Evolutionary conservation across 2,888 invertebrate species (phyloP).

Genomic region (Napeogenes sylphis): DNA sequence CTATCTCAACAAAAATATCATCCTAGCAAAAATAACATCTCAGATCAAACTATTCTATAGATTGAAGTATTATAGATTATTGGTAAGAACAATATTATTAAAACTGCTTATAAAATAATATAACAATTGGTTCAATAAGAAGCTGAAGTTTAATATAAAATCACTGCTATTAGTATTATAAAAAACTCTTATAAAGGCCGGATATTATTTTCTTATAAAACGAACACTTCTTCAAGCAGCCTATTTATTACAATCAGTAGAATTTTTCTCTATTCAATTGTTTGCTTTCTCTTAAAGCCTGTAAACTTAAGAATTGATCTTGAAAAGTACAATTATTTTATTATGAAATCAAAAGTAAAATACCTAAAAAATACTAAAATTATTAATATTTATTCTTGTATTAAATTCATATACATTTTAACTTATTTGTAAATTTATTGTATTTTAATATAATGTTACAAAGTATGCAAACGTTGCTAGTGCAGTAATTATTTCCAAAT

Average conservation of each 20-base stretch:
- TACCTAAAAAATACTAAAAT: no score
- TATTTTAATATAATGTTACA: not conserved
- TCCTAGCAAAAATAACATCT: not conserved
- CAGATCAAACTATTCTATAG: not conserved
- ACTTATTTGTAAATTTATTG: not conserved
- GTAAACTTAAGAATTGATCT: not conserved
- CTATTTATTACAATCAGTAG: slow-evolving; percentile 17
- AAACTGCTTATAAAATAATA: no score
- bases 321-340: no score
- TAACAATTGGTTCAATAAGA: no score
- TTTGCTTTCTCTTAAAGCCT: slow-evolving; percentile 21
- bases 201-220: no score
- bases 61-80: no score
- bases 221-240: not conserved
- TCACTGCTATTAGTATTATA: no score
- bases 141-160: no score
- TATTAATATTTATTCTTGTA: not conserved
- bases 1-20: not conserved
- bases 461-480: not conserved
- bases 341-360: no score
- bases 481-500: not conserved
- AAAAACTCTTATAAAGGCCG: no score
- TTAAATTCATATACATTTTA: not conserved
- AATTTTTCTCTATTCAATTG: slow-evolving; percentile 20
- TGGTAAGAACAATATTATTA: no score